Conservation (phyloP, 2,888 invertebrate species). For the Acronicta psi region DNA sequence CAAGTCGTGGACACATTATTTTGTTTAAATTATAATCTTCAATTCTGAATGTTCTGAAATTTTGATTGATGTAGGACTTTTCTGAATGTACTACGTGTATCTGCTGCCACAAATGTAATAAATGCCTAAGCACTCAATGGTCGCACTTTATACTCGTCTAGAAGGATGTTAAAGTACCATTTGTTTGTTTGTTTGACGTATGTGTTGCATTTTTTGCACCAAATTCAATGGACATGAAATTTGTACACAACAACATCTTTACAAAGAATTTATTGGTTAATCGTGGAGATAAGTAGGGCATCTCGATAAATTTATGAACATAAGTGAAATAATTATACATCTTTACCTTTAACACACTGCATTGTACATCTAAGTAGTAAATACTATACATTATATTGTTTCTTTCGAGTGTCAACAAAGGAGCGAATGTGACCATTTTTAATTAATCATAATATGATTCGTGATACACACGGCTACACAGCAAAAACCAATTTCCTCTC, state of each 20-base stretch:
- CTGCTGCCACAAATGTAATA: conserved; percentile 7
- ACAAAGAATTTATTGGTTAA: conserved; percentile 1
- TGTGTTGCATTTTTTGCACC: conserved; percentile 17
- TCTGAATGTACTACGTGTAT: neutral
- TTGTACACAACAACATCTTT: conserved; percentile 4
- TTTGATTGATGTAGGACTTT: neutral
- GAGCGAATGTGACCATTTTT: too few species aligned
- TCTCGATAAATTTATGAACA: neutral
- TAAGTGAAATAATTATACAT: too few species aligned
- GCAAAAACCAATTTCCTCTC: too few species aligned
- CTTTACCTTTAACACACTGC: too few species aligned
- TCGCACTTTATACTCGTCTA: conserved; percentile 25
- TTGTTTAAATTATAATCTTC: neutral
- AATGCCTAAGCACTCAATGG: neutral
- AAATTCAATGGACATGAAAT: conserved; percentile 19
- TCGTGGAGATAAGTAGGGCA: too few species aligned
- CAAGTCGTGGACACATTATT: conserved; percentile 2
- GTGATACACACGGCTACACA: too few species aligned
- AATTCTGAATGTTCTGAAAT: neutral
- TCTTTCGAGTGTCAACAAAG: too few species aligned
- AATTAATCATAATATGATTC: too few species aligned
- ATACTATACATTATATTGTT: too few species aligned
- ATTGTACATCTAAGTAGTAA: too few species aligned
- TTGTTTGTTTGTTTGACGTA: conserved; percentile 18
- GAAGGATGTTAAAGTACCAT: conserved; percentile 25